Base-by-base conservation (phyloP, 2,888 invertebrate genomes). In the Ethmia dodecea region DNA sequence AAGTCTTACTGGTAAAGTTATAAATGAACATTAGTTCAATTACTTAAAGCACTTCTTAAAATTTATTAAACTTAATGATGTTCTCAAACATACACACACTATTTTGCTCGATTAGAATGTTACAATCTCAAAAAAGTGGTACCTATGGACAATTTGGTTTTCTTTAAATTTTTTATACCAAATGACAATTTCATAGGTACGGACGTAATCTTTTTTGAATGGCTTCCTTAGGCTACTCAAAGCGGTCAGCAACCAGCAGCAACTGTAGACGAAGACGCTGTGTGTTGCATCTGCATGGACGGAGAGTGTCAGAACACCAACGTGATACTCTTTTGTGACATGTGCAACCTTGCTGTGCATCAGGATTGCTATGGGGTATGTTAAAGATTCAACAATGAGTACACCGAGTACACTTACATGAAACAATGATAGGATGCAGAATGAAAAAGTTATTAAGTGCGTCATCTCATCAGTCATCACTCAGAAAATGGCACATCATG, bases 301-400 rank as follows among this genome's bases (percentile, higher is more conserved):
- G 99, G 98, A 1, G 99, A 99, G 72, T 99, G 98, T 71, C 96
- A 98, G 75, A 99, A 99, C 76, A 96, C 96, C 33, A 99, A 99
- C 74, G 98, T 98, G 28, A 99, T 99, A 52, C 88, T 99, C 32
- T 99, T 99, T 84, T 99, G 99, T 86, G 99, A 99, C 86, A 98
- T 99, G 97, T 99, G 99, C 78, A 99, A 99, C 80, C 86, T 99
- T 47, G 98, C 99, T 14, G 99, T 99, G 9, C 99, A 99, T 77
- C 99, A 98, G 84, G 98, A 98, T 74, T 99, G 99, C 66, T 99
- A 99, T 78, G 99, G 99, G 33, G 97, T 98, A 58, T 52, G 60
- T 40, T 5, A 8, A 10, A 25, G 3, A 9, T 20, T 2, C 8
- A 5, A 9, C 3, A 20, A 6, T 20, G 20, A 20, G n/a, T 20